Evolutionary conservation across 2,113 vertebrate species (phyloP).

Genomic region (Caretta caretta): DNA sequence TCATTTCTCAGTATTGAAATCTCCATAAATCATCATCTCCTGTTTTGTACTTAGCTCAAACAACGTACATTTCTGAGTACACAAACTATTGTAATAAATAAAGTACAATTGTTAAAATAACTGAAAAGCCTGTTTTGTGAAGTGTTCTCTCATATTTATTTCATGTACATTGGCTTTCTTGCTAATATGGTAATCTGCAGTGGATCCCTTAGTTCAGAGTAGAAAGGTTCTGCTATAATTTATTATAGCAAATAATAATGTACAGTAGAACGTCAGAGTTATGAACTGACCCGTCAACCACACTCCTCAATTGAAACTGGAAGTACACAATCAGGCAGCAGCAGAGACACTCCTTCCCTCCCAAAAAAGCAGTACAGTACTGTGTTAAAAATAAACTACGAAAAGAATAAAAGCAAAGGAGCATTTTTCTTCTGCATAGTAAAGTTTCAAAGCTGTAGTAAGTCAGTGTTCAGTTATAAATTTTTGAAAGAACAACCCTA

Average conservation of each 20-base stretch:
- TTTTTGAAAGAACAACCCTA: too few relatives aligned
- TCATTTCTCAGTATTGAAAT: accelerated
- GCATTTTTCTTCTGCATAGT: neutral
- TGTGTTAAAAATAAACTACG: neutral
- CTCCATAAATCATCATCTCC: neutral
- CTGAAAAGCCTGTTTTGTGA: neutral
- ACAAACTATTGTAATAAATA: neutral
- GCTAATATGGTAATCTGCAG: neutral
- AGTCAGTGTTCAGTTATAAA: too few relatives aligned
- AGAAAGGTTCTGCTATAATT: neutral
- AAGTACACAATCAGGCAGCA: too few relatives aligned
- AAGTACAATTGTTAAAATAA: neutral
- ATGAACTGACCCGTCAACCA: too few relatives aligned
- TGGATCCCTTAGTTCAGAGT: accelerated
- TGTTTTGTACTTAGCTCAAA: accelerated
- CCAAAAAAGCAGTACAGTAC: too few relatives aligned
- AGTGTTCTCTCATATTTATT: neutral
- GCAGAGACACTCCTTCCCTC: too few relatives aligned
- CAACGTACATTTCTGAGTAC: accelerated
- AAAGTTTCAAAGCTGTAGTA: too few relatives aligned
- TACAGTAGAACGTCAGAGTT: too few relatives aligned
- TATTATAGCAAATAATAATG: neutral
- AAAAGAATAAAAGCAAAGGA: neutral
- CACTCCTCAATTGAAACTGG: too few relatives aligned
- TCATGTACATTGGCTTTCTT: neutral